Evolutionary conservation across 2,113 vertebrate species (phyloP).

Genomic region (Austrofundulus limnaeus): DNA sequence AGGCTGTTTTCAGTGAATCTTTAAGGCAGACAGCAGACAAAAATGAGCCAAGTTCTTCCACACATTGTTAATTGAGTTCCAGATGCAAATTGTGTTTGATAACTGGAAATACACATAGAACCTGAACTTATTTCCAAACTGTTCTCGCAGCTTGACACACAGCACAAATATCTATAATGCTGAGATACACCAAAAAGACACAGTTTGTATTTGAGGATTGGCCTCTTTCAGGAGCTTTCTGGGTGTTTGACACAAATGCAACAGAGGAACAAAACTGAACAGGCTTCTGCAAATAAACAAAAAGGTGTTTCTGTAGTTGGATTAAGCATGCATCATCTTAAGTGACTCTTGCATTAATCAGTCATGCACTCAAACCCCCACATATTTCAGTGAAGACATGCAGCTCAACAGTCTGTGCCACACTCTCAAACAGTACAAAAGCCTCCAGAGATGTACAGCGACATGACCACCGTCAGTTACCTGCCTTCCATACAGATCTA

Average conservation of each 20-base stretch:
- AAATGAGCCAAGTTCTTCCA: constrained; percentile 17
- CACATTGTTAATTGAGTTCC: constrained; percentile 28
- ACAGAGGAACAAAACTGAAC: constrained; percentile 20
- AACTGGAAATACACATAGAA: constrained; percentile 27
- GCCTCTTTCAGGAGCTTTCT: constrained; percentile 9
- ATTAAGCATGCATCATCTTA: too few species aligned
- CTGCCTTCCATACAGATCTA: constrained; percentile 11
- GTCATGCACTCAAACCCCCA: too few species aligned
- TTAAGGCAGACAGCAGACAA: constrained; percentile 16
- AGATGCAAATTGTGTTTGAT: constrained; percentile 14
- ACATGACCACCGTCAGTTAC: constrained; percentile 7
- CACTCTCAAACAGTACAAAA: background rate
- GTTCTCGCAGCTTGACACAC: background rate
- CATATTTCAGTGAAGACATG: too few species aligned
- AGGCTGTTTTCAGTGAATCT: constrained; percentile 10
- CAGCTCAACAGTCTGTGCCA: too few species aligned
- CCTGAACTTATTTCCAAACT: background rate
- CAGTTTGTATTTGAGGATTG: background rate
- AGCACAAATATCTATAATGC: background rate
- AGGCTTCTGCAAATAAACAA: constrained; percentile 32
- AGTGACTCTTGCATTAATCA: too few species aligned
- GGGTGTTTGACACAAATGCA: constrained; percentile 20
- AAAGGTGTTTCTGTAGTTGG: too few species aligned
- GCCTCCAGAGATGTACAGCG: background rate
- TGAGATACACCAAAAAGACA: constrained; percentile 25